Evolutionary conservation across 1,140 invertebrate genomes (phyloP).

Genomic region (Pteromalus puparum): DNA sequence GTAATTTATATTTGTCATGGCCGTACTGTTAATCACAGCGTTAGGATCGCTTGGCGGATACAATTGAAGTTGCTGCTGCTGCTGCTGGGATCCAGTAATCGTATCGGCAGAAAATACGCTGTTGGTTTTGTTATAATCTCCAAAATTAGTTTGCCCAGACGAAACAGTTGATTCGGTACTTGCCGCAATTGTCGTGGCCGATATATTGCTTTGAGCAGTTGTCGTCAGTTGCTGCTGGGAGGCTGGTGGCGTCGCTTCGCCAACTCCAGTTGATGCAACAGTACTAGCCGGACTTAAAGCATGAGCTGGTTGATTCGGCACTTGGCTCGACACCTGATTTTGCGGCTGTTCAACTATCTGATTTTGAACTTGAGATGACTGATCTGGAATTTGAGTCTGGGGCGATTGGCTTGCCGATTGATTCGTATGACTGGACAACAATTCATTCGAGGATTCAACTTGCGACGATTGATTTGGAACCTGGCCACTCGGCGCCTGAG

Average conservation of each 20-base stretch:
- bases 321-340: conserved; percentile 40
- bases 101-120: conserved; percentile 66
- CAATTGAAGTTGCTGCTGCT: conserved; percentile 63
- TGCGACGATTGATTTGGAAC: conserved; percentile 39
- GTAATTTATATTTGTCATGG: conserved; percentile 68
- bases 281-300: conserved; percentile 37
- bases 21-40: conserved; percentile 66
- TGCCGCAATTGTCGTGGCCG: conserved; percentile 56
- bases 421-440: conserved; percentile 29
- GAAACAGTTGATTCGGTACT: conserved; percentile 56
- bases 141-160: conserved; percentile 62
- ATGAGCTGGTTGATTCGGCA: conserved; percentile 49
- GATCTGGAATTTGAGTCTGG: conserved; percentile 35
- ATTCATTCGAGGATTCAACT: conserved; percentile 35
- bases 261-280: conserved; percentile 17
- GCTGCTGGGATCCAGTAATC: conserved; percentile 59
- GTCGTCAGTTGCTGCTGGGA: conserved; percentile 59
- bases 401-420: not conserved
- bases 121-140: conserved; percentile 65
- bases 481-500: conserved; percentile 39
- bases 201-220: conserved; percentile 59
- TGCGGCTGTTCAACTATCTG: conserved; percentile 16
- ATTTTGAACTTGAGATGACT: conserved; percentile 42
- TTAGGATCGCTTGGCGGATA: conserved; percentile 52
- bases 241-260: not conserved